Conservation (phyloP, 2,797 vertebrate species). For the Cirrhinus molitorella region DNA sequence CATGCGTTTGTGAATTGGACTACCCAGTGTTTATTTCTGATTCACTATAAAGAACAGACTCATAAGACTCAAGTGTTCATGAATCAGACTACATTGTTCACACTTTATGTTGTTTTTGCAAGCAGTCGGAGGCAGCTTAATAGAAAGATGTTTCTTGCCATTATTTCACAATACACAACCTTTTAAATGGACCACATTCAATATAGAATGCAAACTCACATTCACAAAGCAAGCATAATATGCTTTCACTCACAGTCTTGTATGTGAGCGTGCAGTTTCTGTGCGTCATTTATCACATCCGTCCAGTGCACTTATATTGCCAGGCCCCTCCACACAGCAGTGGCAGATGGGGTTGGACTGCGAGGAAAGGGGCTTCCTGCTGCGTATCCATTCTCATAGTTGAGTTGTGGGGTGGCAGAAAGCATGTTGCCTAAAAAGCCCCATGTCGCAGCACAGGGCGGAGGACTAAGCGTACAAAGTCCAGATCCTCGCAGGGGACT, state of each 20-base stretch:
- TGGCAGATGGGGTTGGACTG: constrained; percentile 64
- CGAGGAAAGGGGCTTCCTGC: constrained; percentile 51
- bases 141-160: not conserved
- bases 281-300: constrained; percentile 47
- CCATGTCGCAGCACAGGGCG: not conserved
- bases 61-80: not conserved
- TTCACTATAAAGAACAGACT: not conserved
- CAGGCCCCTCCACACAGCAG: constrained; percentile 23
- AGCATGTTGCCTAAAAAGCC: constrained; percentile 42
- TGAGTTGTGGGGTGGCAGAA: constrained; percentile 48
- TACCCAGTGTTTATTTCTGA: not conserved
- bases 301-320: constrained; percentile 18
- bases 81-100: not conserved
- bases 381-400: constrained; percentile 50
- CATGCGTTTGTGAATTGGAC: not conserved
- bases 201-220: not conserved
- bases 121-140: not conserved
- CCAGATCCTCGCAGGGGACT: constrained; percentile 34
- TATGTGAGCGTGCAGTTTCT: constrained; percentile 27
- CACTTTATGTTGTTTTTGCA: not conserved
- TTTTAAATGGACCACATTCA: not conserved
- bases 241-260: constrained; percentile 2
- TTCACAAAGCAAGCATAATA: not conserved
- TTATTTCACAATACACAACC: not conserved
- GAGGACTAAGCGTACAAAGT: constrained; percentile 22